Evolutionary conservation across 2,113 vertebrate genomes (phyloP), one percentile per base, ranked within the genome.

Genomic region (Lophura nycthemera): DNA sequence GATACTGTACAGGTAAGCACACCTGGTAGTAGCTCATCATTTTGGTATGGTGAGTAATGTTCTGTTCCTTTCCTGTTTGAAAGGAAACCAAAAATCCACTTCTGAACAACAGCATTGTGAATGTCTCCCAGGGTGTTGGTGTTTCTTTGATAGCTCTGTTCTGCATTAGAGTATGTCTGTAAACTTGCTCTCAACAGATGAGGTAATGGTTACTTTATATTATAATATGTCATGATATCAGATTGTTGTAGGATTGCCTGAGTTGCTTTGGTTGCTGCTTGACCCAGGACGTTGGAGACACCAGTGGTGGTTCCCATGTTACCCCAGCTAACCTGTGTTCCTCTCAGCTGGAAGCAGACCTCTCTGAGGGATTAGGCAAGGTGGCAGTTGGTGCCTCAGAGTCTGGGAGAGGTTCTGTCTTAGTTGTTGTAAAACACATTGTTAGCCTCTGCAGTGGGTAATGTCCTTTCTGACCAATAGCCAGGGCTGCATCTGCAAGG

Each of bases 401-500:
- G 48, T 42, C 84, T 74, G 71, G 18, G n/a, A 34, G 47, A 80
- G 64, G 50, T 63, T 91, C 59, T 83, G 38, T 80, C 78, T 63
- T 59, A 25, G 27, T 43, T 32, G 16, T 59, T 89, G 74, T 78
- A 56, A 63, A 89, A 66, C 50, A 45, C 0, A 4, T 73, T 13
- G 7, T n/a, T 83, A 70, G 84, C 40, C 77, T 97, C 94, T 96
- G 97, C 96, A 97, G 96, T 90, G 92, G 96, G 95, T 95, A 93
- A 88, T 73, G 83, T 92, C 95, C 94, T 94, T 94, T 96, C 94
- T 97, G 97, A 97, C 93, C 97, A 97, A 69, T 88, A 95, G 94
- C 96, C 94, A 89, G 92, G 93, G 96, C 97, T 97, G 97, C 97
- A 88, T 95, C 97, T 96, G 96, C 92, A 96, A 95, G 89, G 87